These are phyloP conservation scores for Sphecodes monilicornis DNA, from an alignment of 2,888 invertebrate genomes.

Conservation along the genomic window DNA sequence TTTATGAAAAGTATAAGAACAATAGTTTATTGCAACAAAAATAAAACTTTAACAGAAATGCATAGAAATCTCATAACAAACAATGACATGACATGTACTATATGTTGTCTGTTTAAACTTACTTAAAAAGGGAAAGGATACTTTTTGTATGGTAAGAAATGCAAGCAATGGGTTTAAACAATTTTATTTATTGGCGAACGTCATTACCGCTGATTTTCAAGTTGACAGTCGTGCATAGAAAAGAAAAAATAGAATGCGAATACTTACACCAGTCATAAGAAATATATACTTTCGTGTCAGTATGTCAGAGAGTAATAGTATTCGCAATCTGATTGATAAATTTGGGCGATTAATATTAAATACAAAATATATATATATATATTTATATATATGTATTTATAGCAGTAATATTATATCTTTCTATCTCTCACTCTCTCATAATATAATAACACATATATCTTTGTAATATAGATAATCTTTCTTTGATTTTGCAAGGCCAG, in stretches of 20 bases:
- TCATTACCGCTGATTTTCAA: conserved; percentile 72
- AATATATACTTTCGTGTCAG: conserved; percentile 71
- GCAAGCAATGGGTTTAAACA: conserved; percentile 43
- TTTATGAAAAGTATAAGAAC: neutral
- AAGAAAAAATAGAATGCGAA: conserved; percentile 73
- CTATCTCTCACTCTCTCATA: conserved; percentile 72
- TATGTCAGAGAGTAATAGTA: conserved; percentile 71
- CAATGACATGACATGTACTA: neutral
- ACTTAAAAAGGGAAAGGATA: neutral
- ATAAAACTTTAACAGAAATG: neutral
- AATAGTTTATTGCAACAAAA: neutral
- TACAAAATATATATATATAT: conserved; percentile 79
- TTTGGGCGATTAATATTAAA: conserved; percentile 78
- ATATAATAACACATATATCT: conserved; percentile 79
- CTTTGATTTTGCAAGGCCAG: conserved; percentile 84
- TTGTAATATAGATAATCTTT: conserved; percentile 76
- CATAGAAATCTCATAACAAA: neutral
- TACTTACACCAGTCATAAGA: conserved; percentile 76
- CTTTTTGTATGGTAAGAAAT: neutral
- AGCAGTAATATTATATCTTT: conserved; percentile 71
- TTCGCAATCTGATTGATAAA: conserved; percentile 75
- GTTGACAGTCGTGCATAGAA: conserved; percentile 74
- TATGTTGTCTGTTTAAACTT: neutral
- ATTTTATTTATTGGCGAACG: conserved; percentile 77
- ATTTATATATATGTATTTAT: conserved; percentile 72